A percentile compares a stretch with the other conserved stretches of the same genome.
Evolutionary conservation across 2,888 invertebrate genomes (phyloP).

Genomic region (Malacosoma neustria): DNA sequence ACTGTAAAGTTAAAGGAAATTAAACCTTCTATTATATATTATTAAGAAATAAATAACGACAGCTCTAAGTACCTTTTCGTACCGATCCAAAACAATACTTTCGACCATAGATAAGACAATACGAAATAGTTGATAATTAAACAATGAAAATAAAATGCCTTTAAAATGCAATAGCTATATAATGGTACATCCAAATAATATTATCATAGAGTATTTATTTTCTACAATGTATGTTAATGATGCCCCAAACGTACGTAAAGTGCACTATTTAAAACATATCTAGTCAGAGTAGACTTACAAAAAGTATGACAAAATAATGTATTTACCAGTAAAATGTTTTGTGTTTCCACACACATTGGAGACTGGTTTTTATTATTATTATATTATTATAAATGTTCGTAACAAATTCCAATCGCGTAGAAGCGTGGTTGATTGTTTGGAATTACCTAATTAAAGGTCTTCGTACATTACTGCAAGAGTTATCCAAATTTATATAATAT

Average conservation of each 20-base stretch:
- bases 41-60: too few species aligned
- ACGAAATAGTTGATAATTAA: conserved; percentile 65
- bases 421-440: too few species aligned
- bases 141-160: conserved; percentile 49
- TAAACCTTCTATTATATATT: too few species aligned
- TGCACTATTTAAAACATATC: conserved; percentile 71
- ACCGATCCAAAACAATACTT: conserved; percentile 26
- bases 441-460: too few species aligned
- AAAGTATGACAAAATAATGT: conserved; percentile 17
- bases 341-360: neutral
- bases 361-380: too few species aligned
- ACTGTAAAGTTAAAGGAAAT: too few species aligned
- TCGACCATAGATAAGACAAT: conserved; percentile 73
- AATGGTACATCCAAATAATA: conserved; percentile 46
- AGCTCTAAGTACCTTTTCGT: neutral
- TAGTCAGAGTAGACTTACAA: conserved; percentile 62
- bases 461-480: too few species aligned
- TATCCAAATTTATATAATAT: too few species aligned
- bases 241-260: conserved; percentile 35
- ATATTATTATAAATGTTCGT: too few species aligned
- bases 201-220: conserved; percentile 56
- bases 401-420: too few species aligned
- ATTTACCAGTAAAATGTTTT: conserved; percentile 6
- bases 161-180: conserved; percentile 64
- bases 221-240: conserved; percentile 46